Percentiles rank a stretch among this genome's conserved stretches.
Evolutionary conservation across 1,140 invertebrate species (phyloP).

Genomic region (Bombus consobrinus): DNA sequence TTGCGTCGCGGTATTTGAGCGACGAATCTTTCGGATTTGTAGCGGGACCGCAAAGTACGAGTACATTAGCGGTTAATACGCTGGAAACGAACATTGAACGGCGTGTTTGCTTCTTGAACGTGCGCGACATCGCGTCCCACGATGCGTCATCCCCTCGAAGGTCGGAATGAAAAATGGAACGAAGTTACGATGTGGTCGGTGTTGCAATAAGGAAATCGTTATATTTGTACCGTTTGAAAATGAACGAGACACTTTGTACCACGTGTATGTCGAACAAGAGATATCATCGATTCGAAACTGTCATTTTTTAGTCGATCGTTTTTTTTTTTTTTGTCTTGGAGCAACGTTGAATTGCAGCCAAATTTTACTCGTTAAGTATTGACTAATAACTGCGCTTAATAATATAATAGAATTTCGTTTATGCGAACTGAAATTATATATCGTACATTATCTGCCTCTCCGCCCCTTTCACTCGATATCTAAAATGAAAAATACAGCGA

Average conservation of each 20-base stretch:
- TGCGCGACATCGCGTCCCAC: background rate
- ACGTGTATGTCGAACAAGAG: background rate
- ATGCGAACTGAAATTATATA: no score
- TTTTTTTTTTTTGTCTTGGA: background rate
- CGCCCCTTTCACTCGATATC: no score
- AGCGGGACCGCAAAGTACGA: background rate
- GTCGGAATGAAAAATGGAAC: slow-evolving; percentile 11
- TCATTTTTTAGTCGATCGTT: background rate
- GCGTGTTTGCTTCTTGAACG: slow-evolving; percentile 1
- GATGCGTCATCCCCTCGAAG: slow-evolving; percentile 17
- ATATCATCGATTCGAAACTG: background rate
- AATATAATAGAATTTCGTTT: background rate
- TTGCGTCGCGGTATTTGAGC: slow-evolving; percentile 24
- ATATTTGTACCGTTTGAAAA: background rate
- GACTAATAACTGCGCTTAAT: no score
- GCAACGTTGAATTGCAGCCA: background rate
- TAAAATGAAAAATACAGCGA: no score
- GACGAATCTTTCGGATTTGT: slow-evolving; percentile 4
- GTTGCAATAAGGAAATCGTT: slow-evolving; percentile 20
- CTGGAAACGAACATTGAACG: slow-evolving; percentile 28
- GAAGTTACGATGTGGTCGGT: background rate
- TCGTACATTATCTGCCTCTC: no score
- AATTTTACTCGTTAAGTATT: background rate
- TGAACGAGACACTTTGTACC: background rate
- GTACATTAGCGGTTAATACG: slow-evolving; percentile 42